Evolutionary conservation across 2,888 invertebrate species (phyloP), one percentile per base, ranked within the genome.

Genomic region (Ochlodes sylvanus): DNA sequence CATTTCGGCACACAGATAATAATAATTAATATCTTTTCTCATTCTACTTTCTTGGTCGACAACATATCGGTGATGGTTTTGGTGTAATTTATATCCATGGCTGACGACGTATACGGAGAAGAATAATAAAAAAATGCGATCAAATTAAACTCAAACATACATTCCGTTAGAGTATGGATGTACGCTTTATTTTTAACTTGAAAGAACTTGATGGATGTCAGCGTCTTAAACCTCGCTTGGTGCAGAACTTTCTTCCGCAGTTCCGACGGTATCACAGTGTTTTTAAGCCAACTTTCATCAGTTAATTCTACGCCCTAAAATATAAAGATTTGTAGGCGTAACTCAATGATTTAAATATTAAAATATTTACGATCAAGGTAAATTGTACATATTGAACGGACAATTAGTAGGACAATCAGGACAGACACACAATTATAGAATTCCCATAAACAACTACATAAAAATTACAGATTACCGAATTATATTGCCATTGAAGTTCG

Each of bases 401-500:
- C 2, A 27, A 27, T 27, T 27, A 27, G 5, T 27, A 27, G 5
- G 27, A 5, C 27, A 27, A 27, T 27, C 27, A 27, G 27, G 27
- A 5, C 27, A 27, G 27, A 27, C 27, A 27, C 5, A 27, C 5
- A 27, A 27, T 27, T 27, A 5, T 27, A 4, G 2, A 27, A 27
- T 27, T 27, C 27, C 5, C 27, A 27, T 27, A 38, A 12, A 38
- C 9, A 38, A 12, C 10, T 9, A 2, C 12, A 12, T 38, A 3
- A 34, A 63, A 14, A 34, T 63, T 27, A 5, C 27, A 27, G 27
- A 27, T 80, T 79, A 93, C 94, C 81, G 88, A 89, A 79, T 94
- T 92, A 71, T 94, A 93, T 70, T 90, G 87, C 94, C 94, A 94
- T 71, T 94, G 94, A 10, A 94, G 79, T 75, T 92, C 89, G 72